phyloP scores from a whole-genome alignment of 2,797 vertebrate genomes.

The Coendou prehensilis region DNA sequence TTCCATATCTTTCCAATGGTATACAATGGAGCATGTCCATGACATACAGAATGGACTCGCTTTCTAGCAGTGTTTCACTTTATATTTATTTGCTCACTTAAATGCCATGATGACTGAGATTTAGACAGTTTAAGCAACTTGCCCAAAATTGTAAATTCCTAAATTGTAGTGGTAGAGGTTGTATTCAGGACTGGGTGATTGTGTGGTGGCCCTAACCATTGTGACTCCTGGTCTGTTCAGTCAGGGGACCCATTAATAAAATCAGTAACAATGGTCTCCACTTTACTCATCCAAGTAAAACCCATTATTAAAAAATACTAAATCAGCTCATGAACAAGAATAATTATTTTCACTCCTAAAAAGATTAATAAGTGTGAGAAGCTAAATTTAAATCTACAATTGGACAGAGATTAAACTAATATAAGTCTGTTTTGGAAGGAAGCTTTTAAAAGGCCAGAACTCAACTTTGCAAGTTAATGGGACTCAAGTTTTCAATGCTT shows the following conservation, averaged over 20 bases:
- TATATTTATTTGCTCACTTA: not conserved
- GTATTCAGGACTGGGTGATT: not conserved
- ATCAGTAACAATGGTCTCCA: slow-evolving; percentile 40
- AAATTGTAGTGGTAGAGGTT: not conserved
- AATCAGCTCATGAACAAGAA: slow-evolving; percentile 76
- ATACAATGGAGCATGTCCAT: not conserved
- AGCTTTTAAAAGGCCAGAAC: slow-evolving; percentile 85
- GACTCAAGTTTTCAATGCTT: slow-evolving; percentile 83
- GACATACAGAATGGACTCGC: not conserved
- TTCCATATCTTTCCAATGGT: slow-evolving; percentile 11
- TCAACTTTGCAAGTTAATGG: slow-evolving; percentile 82
- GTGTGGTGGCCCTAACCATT: not conserved
- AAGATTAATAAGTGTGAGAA: slow-evolving; percentile 83
- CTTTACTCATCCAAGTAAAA: slow-evolving; percentile 69
- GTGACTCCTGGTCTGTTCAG: not conserved
- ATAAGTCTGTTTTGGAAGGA: slow-evolving; percentile 83
- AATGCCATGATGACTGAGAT: not conserved
- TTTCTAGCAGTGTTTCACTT: not conserved
- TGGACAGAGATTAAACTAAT: slow-evolving; percentile 85
- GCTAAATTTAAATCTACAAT: slow-evolving; percentile 83
- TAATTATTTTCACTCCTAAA: slow-evolving; percentile 78
- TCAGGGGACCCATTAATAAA: slow-evolving; percentile 56
- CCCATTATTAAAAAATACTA: slow-evolving; percentile 74
- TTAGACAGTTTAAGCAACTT: not conserved
- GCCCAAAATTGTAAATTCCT: not conserved